Evolutionary conservation across 2,888 invertebrate genomes (phyloP).

Genomic region (Ophion ellenae): DNA sequence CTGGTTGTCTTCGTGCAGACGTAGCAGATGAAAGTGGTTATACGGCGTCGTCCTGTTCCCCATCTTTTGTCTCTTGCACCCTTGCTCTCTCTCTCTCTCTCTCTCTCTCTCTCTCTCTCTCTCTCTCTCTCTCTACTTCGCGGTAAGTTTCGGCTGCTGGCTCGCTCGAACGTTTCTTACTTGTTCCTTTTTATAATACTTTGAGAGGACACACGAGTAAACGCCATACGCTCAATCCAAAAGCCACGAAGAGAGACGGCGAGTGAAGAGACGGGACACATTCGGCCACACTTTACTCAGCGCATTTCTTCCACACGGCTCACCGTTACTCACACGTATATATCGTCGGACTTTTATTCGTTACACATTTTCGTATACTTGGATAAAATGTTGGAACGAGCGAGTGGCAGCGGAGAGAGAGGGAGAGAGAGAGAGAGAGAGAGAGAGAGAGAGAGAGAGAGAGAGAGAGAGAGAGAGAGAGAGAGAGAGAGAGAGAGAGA

Average conservation of each 20-base stretch:
- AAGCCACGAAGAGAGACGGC: slow-evolving; percentile 28
- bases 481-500: too few species aligned
- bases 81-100: slow-evolving; percentile 50
- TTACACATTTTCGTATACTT: slow-evolving; percentile 59
- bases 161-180: slow-evolving; percentile 43
- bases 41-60: slow-evolving; percentile 66
- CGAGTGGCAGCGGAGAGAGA: background rate
- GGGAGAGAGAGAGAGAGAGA: slow-evolving; percentile 4
- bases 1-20: slow-evolving; percentile 68
- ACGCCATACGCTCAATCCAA: slow-evolving; percentile 46
- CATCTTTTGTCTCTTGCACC: slow-evolving; percentile 68
- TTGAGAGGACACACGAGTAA: slow-evolving; percentile 26
- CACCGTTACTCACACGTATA: slow-evolving; percentile 49
- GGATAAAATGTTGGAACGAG: slow-evolving; percentile 30
- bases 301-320: slow-evolving; percentile 56
- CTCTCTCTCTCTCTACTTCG: too few species aligned
- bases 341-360: slow-evolving; percentile 59
- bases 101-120: slow-evolving; percentile 41
- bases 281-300: slow-evolving; percentile 48
- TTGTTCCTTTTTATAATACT: slow-evolving; percentile 19
- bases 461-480: slow-evolving; percentile 3
- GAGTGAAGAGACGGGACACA: slow-evolving; percentile 37
- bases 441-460: slow-evolving; percentile 12
- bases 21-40: slow-evolving; percentile 79
- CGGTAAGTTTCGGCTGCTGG: too few species aligned